phyloP scores from a whole-genome alignment of 2,888 invertebrate species.

The Catocala sponsa region DNA sequence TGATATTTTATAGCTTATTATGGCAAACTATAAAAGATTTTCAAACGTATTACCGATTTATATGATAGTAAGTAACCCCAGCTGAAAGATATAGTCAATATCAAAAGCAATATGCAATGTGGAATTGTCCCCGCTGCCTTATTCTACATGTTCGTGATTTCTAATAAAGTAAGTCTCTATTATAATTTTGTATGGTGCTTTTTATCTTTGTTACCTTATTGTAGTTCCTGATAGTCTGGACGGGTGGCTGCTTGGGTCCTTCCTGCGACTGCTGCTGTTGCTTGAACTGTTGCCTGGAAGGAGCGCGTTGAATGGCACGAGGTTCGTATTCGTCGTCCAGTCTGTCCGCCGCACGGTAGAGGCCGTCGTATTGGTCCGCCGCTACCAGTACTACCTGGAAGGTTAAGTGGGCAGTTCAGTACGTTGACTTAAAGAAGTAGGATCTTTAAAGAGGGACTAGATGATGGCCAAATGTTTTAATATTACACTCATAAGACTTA shows the following conservation, averaged over 20 bases:
- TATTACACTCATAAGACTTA: too few relatives aligned
- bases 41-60: too few relatives aligned
- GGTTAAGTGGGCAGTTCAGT: not conserved
- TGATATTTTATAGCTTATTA: too few relatives aligned
- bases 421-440: not conserved
- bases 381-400: conserved; percentile 82
- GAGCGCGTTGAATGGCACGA: conserved; percentile 60
- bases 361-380: conserved; percentile 74
- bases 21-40: too few relatives aligned
- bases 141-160: too few relatives aligned
- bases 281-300: conserved; percentile 55
- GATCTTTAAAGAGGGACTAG: not conserved
- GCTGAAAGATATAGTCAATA: too few relatives aligned
- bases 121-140: too few relatives aligned
- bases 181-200: not conserved
- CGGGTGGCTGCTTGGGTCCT: conserved; percentile 90
- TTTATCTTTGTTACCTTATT: conserved; percentile 87
- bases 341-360: conserved; percentile 78
- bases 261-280: conserved; percentile 74
- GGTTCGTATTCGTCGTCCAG: conserved; percentile 79
- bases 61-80: too few relatives aligned
- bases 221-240: conserved; percentile 94
- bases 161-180: too few relatives aligned
- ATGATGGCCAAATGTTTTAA: too few relatives aligned
- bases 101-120: too few relatives aligned